These are phyloP conservation scores for Leguminivora glycinivorella DNA, from an alignment of 1,140 invertebrate genomes.

Conservation along the genomic window DNA sequence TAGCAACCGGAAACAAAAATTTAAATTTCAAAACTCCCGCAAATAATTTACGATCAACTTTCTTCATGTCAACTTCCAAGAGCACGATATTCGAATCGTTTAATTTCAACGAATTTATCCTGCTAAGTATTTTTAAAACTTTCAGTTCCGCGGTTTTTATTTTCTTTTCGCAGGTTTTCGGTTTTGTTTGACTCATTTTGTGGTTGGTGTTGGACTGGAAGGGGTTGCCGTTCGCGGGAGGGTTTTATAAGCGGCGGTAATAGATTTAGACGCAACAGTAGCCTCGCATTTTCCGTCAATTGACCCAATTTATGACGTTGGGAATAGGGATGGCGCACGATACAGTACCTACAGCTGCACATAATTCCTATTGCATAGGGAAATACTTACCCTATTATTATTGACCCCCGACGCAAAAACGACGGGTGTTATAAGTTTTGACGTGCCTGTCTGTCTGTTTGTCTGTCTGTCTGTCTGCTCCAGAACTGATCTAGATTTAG, in stretches of 20 bases:
- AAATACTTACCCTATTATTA: no score
- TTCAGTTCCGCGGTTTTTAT: constrained; percentile 58
- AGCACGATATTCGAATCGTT: constrained; percentile 47
- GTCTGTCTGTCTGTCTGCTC: no score
- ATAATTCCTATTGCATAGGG: no score
- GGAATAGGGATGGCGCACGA: background rate
- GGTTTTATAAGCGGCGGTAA: constrained; percentile 48
- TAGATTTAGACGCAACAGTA: constrained; percentile 4
- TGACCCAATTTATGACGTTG: constrained; percentile 1
- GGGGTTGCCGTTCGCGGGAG: constrained; percentile 35
- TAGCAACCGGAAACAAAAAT: constrained; percentile 28
- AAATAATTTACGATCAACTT: constrained; percentile 29
- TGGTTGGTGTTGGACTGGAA: constrained; percentile 40
- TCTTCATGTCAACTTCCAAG: constrained; percentile 38
- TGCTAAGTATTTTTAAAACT: constrained; percentile 57
- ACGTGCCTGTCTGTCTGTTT: no score
- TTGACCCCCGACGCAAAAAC: no score
- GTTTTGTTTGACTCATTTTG: constrained; percentile 43
- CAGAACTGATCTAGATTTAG: no score
- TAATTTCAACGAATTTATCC: constrained; percentile 59
- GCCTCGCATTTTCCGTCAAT: constrained; percentile 23
- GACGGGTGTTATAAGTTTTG: no score
- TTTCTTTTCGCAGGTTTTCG: constrained; percentile 59
- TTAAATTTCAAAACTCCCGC: background rate
- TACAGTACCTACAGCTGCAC: background rate